Evolutionary conservation across 1,140 invertebrate genomes (phyloP).

Genomic region (Drosophila kurseongensis): DNA sequence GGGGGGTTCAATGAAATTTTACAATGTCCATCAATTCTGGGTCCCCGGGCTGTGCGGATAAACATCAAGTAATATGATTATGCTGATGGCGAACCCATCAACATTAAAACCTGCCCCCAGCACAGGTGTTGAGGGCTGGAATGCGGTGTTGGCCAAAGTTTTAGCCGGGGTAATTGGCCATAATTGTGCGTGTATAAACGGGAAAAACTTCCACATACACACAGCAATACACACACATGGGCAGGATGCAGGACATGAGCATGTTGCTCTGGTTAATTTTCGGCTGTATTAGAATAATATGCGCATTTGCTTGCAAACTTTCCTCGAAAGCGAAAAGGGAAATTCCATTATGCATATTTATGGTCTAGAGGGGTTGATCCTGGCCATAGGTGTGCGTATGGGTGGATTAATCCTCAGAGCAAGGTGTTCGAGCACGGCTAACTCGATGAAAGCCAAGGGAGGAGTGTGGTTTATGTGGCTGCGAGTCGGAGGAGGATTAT

Average conservation of each 20-base stretch:
- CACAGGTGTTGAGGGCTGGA: conserved; percentile 47
- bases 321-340: conserved; percentile 68
- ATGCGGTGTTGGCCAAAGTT: conserved; percentile 38
- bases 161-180: conserved; percentile 51
- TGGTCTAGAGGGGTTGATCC: conserved; percentile 44
- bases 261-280: conserved; percentile 63
- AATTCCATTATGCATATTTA: conserved; percentile 79
- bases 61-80: conserved; percentile 79
- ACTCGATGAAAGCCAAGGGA: conserved; percentile 26
- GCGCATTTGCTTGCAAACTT: conserved; percentile 80
- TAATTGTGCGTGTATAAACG: conserved; percentile 62
- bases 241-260: conserved; percentile 24
- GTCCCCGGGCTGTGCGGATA: conserved; percentile 1
- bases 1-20: conserved; percentile 67
- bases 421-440: conserved; percentile 48
- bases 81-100: conserved; percentile 58
- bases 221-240: conserved; percentile 2
- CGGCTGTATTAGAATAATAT: conserved; percentile 78
- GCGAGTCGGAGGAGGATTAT: conserved; percentile 22
- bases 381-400: conserved; percentile 28
- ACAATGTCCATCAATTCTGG: conserved; percentile 70
- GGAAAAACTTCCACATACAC: conserved; percentile 61
- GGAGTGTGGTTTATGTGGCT: conserved; percentile 16
- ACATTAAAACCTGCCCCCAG: conserved; percentile 56
- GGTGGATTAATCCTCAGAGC: conserved; percentile 33